Evolutionary conservation across 1,140 invertebrate genomes (phyloP), one percentile per base, ranked within the genome.

Genomic region (Drosophila varians): DNA sequence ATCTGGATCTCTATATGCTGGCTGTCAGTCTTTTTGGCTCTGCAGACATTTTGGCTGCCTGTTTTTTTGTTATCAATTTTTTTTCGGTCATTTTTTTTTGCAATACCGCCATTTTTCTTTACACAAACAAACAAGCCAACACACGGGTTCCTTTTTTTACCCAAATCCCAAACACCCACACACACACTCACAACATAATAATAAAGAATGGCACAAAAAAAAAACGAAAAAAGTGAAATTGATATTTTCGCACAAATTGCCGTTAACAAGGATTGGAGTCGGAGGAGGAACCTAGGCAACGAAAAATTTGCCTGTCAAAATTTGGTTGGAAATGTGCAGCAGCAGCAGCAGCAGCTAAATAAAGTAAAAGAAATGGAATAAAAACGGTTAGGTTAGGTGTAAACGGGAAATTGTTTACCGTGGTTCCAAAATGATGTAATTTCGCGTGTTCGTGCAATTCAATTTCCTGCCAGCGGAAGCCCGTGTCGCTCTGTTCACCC

Each of bases 401-500:
- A 58, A 77, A 87, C 82, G 82, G 82, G 82, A 87, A 87, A 87
- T 87, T 87, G 82, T 87, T 87, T 87, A 87, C 82, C 77, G 77
- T 87, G 82, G 84, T 89, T 84, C 75, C 72, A 78, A 89, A 89
- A 89, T 89, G 84, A 84, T 89, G 84, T 89, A 89, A 89, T 89
- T 89, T 89, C 86, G 86, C 86, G 84, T 89, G 86, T 73, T 89
- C 79, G 79, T 80, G 79, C 86, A 89, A 89, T 89, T 89, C 86
- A 89, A 89, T 89, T 89, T 89, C 84, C 86, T 89, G 86, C 73
- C 68, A 75, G 49, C 86, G 87, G 87, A 89, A 89, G 77, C 94
- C 92, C 92, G 89, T 66, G 14, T 94, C 94, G 91, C 94, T 77
- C 76, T 77, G 31, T 53, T 80, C 68, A 58, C 49, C 79, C 77